Evolutionary conservation across 2,113 vertebrate genomes (phyloP).

Genomic region (Chinchilla lanigera): DNA sequence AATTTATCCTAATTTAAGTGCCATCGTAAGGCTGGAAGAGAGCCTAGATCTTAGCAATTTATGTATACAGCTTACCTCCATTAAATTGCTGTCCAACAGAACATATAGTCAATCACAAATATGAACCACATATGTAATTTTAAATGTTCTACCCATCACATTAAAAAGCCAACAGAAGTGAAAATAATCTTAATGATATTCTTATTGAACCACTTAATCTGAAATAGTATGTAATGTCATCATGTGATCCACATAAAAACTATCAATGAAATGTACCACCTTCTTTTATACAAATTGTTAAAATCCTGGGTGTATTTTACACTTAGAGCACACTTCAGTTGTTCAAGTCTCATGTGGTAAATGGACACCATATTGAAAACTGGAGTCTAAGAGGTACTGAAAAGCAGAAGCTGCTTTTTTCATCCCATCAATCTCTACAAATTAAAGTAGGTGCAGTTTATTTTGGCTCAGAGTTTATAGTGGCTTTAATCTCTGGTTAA

Average conservation of each 20-base stretch:
- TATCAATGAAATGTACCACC: not conserved
- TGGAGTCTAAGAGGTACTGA: not conserved
- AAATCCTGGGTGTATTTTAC: not conserved
- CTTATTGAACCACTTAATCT: not conserved
- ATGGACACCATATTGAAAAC: not conserved
- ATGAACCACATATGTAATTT: not conserved
- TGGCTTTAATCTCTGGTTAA: not conserved
- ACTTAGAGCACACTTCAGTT: not conserved
- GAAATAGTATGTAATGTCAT: not conserved
- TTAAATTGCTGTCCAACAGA: not conserved
- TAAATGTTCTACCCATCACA: not conserved
- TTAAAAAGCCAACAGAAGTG: conserved; percentile 1
- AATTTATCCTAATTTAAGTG: not conserved
- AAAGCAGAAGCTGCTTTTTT: not conserved
- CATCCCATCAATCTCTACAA: not conserved
- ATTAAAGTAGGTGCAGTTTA: not conserved
- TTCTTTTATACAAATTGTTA: not conserved
- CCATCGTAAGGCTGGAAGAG: not conserved
- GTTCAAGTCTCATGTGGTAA: not conserved
- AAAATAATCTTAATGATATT: not conserved
- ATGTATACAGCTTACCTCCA: not conserved
- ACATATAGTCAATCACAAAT: not conserved
- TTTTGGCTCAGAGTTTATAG: not conserved
- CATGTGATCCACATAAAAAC: not conserved
- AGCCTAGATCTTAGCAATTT: not conserved